phyloP scores from a whole-genome alignment of 1,140 invertebrate genomes.

The Trichonephila inaurata region DNA sequence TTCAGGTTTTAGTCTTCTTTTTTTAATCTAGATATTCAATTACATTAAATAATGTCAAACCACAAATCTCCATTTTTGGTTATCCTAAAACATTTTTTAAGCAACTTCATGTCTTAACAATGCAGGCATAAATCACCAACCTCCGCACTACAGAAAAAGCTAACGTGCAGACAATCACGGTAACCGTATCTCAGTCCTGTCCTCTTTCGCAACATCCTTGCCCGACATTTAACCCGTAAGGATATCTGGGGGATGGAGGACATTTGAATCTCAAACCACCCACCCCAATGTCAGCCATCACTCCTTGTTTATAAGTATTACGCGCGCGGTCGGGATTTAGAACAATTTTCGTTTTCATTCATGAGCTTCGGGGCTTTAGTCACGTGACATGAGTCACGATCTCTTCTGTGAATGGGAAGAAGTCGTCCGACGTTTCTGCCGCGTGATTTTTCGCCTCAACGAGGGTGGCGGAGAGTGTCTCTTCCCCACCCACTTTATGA shows the following conservation, averaged over 20 bases:
- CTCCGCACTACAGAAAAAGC: not conserved
- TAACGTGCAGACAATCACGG: conserved; percentile 25
- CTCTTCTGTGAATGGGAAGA: conserved; percentile 28
- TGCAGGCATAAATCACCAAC: not conserved
- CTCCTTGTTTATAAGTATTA: not conserved
- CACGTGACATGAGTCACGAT: conserved; percentile 49
- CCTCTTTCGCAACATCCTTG: not conserved
- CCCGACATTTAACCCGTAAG: not conserved
- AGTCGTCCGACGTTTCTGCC: conserved; percentile 32
- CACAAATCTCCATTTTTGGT: not conserved
- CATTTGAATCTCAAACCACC: not conserved
- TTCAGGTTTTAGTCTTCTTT: no score
- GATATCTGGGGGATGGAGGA: not conserved
- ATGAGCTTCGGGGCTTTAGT: conserved; percentile 18
- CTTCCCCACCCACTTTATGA: not conserved
- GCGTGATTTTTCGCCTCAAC: conserved; percentile 3
- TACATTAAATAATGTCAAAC: not conserved
- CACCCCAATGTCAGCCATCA: not conserved
- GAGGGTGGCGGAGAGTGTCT: not conserved
- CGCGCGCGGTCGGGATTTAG: conserved; percentile 22
- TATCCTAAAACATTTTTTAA: not conserved
- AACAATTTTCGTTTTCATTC: conserved; percentile 49
- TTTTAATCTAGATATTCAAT: not conserved
- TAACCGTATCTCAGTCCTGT: not conserved
- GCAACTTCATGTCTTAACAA: not conserved